Evolutionary conservation across 2,113 vertebrate species (phyloP), one percentile per base, ranked within the genome.

Genomic region (Pontoporia blainvillei): DNA sequence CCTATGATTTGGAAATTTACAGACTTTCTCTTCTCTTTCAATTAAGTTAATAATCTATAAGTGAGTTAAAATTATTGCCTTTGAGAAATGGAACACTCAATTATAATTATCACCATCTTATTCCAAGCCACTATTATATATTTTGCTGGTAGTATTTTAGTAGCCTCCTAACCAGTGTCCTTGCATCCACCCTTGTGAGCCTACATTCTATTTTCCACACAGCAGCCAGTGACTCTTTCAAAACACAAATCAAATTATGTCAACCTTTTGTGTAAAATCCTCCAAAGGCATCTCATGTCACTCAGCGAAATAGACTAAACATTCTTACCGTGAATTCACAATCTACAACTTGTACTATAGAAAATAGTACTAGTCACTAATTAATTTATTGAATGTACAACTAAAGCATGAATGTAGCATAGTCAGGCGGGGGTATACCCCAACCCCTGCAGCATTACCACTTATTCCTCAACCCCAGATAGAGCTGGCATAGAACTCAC

Each of bases 191-290:
- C 25, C 20, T 57, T 21, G 39, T 36, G 62, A 84, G 6, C 36
- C 6, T 39, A 34, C 27, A 14, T 78, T 92, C 78, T 69, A 3
- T 36, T 90, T 81, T 88, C 44, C 18, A 54, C 18, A 52, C 14
- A 49, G 11, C 21, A 46, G 25, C 6, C 73, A 34, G 36, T 67
- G 66, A 86, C 21, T 8, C 57, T 94, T 92, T 73, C 44, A 54
- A 85, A 91, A 82, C 13, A 85, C 29, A 93, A 86, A 72, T 93
- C 59, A 67, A 82, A 82, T 93, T 54, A 73, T 52, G 64, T 52
- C 71, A 66, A 4, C 81, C 41, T 90, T 90, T 83, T 87, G 29
- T 72, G 92, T 86, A 75, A 92, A 96, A 95, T 85, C 11, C 61
- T 90, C 44, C 36, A 66, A 59, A 90, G 91, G 29, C 29, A 78